phyloP scores from a whole-genome alignment of 2,797 vertebrate genomes.

The Pygocentrus nattereri region DNA sequence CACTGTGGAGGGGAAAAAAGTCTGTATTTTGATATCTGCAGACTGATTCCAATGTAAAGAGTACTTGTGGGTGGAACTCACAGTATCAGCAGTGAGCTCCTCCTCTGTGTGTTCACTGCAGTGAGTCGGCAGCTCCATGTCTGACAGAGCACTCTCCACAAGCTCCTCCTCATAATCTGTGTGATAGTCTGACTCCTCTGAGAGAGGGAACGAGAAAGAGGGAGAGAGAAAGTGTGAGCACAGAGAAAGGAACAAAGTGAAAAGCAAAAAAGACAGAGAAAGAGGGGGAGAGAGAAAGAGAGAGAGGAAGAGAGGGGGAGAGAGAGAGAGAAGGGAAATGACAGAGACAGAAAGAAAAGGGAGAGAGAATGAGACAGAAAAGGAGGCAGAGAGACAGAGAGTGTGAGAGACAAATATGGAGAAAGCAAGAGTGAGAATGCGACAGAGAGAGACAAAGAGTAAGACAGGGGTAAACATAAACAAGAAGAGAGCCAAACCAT shows the following conservation, averaged over 20 bases:
- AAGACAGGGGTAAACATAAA: conserved; percentile 10
- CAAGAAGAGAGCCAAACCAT: conserved; percentile 17
- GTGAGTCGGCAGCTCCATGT: conserved; percentile 58
- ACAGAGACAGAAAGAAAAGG: too few species aligned
- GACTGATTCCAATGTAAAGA: not conserved
- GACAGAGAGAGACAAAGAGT: conserved; percentile 36
- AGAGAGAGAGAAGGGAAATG: too few species aligned
- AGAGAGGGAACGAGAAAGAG: conserved; percentile 39
- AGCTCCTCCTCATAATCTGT: conserved; percentile 82
- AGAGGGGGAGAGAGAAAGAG: too few species aligned
- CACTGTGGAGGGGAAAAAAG: not conserved
- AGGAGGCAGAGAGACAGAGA: too few species aligned
- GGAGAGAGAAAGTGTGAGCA: too few species aligned
- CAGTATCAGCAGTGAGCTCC: conserved; percentile 75
- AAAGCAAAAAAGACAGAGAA: too few species aligned
- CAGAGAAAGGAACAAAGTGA: too few species aligned
- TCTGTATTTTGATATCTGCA: not conserved
- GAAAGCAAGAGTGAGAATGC: conserved; percentile 54
- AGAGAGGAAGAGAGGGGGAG: conserved; percentile 48
- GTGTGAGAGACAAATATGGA: conserved; percentile 47
- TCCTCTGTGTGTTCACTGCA: conserved; percentile 60
- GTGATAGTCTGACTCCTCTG: conserved; percentile 93
- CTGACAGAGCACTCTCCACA: conserved; percentile 65
- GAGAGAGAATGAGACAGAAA: too few species aligned
- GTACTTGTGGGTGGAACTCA: conserved; percentile 53